Evolutionary conservation across 2,888 invertebrate genomes (phyloP).

Genomic region (Tinea trinotella): DNA sequence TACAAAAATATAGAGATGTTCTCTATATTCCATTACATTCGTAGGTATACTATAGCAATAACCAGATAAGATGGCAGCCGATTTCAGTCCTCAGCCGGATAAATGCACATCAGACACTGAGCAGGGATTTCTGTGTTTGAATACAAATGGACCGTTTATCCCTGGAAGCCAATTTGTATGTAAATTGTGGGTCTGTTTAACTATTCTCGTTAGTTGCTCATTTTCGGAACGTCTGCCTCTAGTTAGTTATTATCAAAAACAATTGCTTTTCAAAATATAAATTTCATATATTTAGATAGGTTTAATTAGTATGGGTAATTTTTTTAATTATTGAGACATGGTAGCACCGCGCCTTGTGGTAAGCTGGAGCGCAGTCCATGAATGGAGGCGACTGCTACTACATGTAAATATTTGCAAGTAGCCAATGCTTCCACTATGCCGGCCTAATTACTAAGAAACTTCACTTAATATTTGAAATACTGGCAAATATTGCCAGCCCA

Average conservation of each 20-base stretch:
- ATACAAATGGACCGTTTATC: constrained; percentile 72
- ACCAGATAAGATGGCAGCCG: constrained; percentile 30
- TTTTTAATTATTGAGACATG: no score
- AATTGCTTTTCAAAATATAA: constrained; percentile 28
- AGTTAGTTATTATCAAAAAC: constrained; percentile 30
- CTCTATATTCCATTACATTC: no score
- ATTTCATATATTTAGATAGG: constrained; percentile 17
- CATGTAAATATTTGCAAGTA: no score
- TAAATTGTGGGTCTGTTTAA: constrained; percentile 67
- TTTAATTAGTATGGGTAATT: no score
- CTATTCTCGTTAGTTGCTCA: constrained; percentile 72
- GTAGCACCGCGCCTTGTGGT: no score
- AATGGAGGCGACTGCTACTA: no score
- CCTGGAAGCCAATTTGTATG: constrained; percentile 71
- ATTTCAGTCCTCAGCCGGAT: constrained; percentile 63
- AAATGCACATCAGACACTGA: constrained; percentile 60
- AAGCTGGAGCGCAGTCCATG: no score
- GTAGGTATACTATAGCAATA: constrained; percentile 19
- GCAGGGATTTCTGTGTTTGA: constrained; percentile 59
- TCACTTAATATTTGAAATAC: no score
- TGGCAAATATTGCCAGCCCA: no score
- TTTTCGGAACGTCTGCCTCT: constrained; percentile 64
- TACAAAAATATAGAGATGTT: no score
- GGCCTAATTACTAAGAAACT: no score
- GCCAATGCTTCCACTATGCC: no score